A percentile compares a stretch with the other conserved stretches of the same genome.
phyloP scores from a whole-genome alignment of 2,113 vertebrate species.

The Neoarius graeffei region DNA sequence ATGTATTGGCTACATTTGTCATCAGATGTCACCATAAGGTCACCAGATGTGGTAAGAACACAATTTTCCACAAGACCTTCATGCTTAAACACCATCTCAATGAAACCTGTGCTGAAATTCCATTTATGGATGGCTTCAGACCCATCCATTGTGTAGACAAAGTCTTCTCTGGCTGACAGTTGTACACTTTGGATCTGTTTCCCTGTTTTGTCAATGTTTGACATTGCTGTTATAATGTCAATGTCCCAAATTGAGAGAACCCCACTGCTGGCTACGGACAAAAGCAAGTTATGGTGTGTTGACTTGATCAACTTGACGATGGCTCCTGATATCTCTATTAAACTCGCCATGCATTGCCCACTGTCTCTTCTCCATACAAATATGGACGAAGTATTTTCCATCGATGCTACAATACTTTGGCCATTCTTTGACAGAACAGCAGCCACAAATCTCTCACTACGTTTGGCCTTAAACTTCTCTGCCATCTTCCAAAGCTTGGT shows the following conservation, averaged over 20 bases:
- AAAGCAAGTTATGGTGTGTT: constrained; percentile 91
- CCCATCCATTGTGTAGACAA: constrained; percentile 93
- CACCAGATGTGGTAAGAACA: constrained; percentile 90
- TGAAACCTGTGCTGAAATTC: constrained; percentile 96
- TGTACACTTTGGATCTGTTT: constrained; percentile 89
- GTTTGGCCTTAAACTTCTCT: constrained; percentile 96
- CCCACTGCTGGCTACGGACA: constrained; percentile 93
- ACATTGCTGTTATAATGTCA: constrained; percentile 98
- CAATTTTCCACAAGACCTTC: constrained; percentile 96
- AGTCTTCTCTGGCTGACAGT: constrained; percentile 89
- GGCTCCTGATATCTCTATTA: constrained; percentile 96
- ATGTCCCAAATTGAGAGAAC: constrained; percentile 97
- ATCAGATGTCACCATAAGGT: constrained; percentile 95
- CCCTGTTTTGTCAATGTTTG: constrained; percentile 98
- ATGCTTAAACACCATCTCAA: constrained; percentile 94
- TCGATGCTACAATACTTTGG: constrained; percentile 96
- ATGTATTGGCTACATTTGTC: constrained; percentile 97
- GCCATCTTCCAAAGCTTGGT: constrained; percentile 93
- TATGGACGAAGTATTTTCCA: constrained; percentile 97
- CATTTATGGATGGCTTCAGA: constrained; percentile 95
- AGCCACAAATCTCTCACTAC: constrained; percentile 89
- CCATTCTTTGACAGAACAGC: constrained; percentile 94
- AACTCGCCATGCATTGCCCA: constrained; percentile 95
- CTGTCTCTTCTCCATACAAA: constrained; percentile 98
- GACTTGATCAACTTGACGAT: constrained; percentile 97